Evolutionary conservation across 2,888 invertebrate genomes (phyloP).

Genomic region (Alloscopus bannaensis): DNA sequence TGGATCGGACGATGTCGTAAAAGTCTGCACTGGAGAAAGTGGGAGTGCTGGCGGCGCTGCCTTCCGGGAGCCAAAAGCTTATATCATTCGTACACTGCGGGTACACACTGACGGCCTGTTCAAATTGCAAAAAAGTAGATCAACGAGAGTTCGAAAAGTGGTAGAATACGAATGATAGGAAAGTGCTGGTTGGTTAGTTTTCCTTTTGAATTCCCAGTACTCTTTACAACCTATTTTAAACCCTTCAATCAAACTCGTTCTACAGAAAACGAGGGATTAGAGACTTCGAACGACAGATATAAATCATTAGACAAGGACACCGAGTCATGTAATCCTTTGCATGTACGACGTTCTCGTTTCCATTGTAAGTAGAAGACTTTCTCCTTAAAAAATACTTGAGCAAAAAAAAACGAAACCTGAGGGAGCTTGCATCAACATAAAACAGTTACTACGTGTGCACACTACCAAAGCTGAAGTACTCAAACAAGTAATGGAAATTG

Average conservation of each 20-base stretch:
- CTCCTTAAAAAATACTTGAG: too few relatives aligned
- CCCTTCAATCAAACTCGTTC: conserved; percentile 54
- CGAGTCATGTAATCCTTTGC: conserved; percentile 9
- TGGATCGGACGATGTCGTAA: conserved; percentile 91
- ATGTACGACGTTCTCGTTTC: conserved; percentile 2
- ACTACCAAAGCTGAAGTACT: too few relatives aligned
- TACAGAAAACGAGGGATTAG: conserved; percentile 31
- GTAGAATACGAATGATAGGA: conserved; percentile 18
- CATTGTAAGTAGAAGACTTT: conserved; percentile 13
- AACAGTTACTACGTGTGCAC: too few relatives aligned
- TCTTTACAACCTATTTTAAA: conserved; percentile 53
- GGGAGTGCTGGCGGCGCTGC: conserved; percentile 74
- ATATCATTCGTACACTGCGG: conserved; percentile 94
- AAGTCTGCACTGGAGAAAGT: conserved; percentile 87
- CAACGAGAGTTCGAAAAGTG: conserved; percentile 3
- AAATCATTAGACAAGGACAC: conserved; percentile 38
- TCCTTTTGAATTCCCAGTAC: conserved; percentile 23
- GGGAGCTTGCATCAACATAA: too few relatives aligned
- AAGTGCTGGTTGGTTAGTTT: conserved; percentile 20
- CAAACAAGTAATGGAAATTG: too few relatives aligned
- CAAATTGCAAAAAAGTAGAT: conserved; percentile 14
- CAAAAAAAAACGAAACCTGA: too few relatives aligned
- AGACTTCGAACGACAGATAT: conserved; percentile 33
- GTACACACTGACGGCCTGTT: conserved; percentile 85
- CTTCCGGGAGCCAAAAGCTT: conserved; percentile 94